Conservation (phyloP, 1,140 invertebrate genomes). For the Aphis gossypii region DNA sequence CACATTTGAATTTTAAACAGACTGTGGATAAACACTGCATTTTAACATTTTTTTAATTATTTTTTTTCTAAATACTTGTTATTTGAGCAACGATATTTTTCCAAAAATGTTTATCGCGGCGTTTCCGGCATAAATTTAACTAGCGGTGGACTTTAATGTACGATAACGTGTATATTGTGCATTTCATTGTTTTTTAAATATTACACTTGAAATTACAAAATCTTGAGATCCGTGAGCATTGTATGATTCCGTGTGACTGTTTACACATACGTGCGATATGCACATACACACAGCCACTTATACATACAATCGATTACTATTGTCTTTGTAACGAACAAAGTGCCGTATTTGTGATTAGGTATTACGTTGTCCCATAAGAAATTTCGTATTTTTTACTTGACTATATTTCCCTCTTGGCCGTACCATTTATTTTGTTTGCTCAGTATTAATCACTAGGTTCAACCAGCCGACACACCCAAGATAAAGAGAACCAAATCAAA, state of each 20-base stretch:
- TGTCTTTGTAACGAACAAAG: constrained; percentile 9
- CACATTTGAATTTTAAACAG: neutral
- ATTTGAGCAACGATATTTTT: too few species aligned
- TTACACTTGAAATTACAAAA: neutral
- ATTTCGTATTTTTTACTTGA: neutral
- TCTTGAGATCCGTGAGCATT: neutral
- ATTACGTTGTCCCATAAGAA: neutral
- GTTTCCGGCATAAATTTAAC: neutral
- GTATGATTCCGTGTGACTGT: neutral
- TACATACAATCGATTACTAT: constrained; percentile 31
- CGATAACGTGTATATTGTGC: neutral
- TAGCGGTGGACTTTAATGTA: neutral
- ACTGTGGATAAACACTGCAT: neutral
- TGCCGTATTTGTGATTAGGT: constrained; percentile 7
- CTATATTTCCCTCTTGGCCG: neutral
- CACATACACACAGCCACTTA: neutral
- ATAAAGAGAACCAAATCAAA: constrained; percentile 42
- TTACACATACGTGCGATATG: too few species aligned
- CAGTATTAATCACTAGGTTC: constrained; percentile 28
- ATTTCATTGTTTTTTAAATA: neutral
- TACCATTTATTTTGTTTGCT: constrained; percentile 17
- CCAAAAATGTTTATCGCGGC: neutral
- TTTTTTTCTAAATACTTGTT: neutral
- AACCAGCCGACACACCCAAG: constrained; percentile 9
- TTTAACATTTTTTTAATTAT: neutral